Evolutionary conservation across 64 coral and sea anemone genomes (phyloP).

Genomic region (Porites australiensis): DNA sequence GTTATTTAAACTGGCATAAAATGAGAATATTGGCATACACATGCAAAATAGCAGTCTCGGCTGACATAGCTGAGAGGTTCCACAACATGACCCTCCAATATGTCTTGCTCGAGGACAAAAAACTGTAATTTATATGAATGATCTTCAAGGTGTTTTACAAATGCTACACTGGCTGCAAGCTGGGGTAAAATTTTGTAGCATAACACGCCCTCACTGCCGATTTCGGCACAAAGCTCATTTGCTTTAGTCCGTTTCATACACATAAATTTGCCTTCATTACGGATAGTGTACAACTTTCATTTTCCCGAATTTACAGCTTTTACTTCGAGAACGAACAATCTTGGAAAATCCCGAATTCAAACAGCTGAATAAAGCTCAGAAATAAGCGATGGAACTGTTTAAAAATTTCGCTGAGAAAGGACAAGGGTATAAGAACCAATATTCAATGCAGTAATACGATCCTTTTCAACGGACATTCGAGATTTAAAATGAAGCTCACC

Average conservation of each 20-base stretch:
- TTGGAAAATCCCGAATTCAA: neutral
- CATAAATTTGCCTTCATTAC: conserved; percentile 88
- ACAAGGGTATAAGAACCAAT: neutral
- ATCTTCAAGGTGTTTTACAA: neutral
- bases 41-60: neutral
- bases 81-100: neutral
- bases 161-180: neutral
- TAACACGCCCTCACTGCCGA: neutral
- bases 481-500: conserved; percentile 90
- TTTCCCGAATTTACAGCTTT: neutral
- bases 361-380: neutral
- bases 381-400: neutral
- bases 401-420: conserved; percentile 1
- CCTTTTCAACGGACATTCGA: conserved; percentile 91
- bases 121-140: no score
- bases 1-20: conserved; percentile 31
- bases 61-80: neutral
- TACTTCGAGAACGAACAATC: conserved; percentile 29
- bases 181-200: neutral
- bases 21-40: neutral
- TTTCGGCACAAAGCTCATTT: conserved; percentile 15
- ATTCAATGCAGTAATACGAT: conserved; percentile 80
- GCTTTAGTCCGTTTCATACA: conserved; percentile 33
- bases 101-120: neutral
- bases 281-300: conserved; percentile 67